Evolutionary conservation across 2,797 vertebrate genomes (phyloP).

Genomic region (Nannoperca australis): DNA sequence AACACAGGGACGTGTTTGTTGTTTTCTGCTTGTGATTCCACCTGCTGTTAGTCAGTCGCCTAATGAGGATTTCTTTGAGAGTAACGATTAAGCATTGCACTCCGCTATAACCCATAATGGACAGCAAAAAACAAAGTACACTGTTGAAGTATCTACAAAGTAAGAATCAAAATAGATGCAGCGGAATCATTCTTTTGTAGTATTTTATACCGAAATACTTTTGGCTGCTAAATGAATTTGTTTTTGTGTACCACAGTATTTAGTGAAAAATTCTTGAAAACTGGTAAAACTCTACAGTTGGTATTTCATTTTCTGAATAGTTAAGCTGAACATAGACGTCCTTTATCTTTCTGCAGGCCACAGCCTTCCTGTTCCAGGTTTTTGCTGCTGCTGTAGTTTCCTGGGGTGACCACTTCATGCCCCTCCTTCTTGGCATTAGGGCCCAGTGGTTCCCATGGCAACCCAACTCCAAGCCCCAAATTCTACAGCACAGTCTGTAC

Average conservation of each 20-base stretch:
- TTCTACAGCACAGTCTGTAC: conserved; percentile 71
- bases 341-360: conserved; percentile 76
- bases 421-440: conserved; percentile 90
- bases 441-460: conserved; percentile 89
- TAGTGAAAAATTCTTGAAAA: background rate
- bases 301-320: background rate
- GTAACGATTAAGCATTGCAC: background rate
- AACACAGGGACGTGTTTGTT: too few relatives aligned
- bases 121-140: background rate
- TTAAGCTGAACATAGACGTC: background rate
- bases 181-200: too few relatives aligned
- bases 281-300: background rate
- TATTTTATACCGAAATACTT: too few relatives aligned
- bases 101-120: background rate
- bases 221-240: too few relatives aligned
- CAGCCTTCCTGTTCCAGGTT: conserved; percentile 91
- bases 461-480: conserved; percentile 37
- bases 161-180: too few relatives aligned
- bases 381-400: conserved; percentile 89
- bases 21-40: background rate
- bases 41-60: background rate
- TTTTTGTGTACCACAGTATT: too few relatives aligned
- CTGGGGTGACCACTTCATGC: conserved; percentile 91
- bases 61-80: background rate
- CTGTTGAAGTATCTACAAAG: too few relatives aligned